A percentile compares a stretch with the other conserved stretches of the same genome.
phyloP scores from a whole-genome alignment of 2,888 invertebrate species.

The Drosophila demipolita region DNA sequence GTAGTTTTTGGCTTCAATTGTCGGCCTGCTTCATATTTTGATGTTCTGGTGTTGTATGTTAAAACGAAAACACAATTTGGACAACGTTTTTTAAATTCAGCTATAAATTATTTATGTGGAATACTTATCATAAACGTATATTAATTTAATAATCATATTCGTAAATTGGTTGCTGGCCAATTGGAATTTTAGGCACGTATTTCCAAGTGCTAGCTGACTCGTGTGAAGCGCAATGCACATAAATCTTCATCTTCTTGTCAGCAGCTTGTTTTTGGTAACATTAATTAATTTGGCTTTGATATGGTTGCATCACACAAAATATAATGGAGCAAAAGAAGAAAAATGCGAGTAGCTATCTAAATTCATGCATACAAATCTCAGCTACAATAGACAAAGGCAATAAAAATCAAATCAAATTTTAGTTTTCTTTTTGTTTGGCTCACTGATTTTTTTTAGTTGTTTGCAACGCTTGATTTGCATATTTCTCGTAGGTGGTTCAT shows the following conservation, averaged over 20 bases:
- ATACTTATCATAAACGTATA: conserved; percentile 31
- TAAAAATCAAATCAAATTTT: conserved; percentile 67
- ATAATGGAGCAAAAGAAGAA: conserved; percentile 13
- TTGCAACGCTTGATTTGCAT: conserved; percentile 74
- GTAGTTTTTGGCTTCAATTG: conserved; percentile 13
- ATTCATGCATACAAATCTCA: conserved; percentile 50
- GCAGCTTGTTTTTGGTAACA: conserved; percentile 53
- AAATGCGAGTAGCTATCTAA: conserved; percentile 30
- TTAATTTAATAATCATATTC: conserved; percentile 55
- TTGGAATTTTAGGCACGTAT: conserved; percentile 32
- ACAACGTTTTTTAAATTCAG: conserved; percentile 42
- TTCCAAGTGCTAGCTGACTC: conserved; percentile 23
- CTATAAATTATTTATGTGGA: conserved; percentile 69
- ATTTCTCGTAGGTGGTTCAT: conserved; percentile 80
- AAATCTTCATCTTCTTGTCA: conserved; percentile 65
- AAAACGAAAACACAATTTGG: conserved; percentile 22
- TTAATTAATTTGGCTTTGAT: conserved; percentile 65
- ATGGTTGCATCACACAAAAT: conserved; percentile 40
- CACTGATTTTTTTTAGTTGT: conserved; percentile 45
- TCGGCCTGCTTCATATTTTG: conserved; percentile 43
- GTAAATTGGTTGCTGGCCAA: conserved; percentile 22
- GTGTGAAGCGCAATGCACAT: conserved; percentile 47
- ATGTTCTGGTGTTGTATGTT: conserved; percentile 54
- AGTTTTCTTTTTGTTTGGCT: conserved; percentile 63
- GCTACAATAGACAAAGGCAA: conserved; percentile 59